Base-by-base conservation (phyloP, 2,888 invertebrate species). In the Hypercompe scribonia region DNA sequence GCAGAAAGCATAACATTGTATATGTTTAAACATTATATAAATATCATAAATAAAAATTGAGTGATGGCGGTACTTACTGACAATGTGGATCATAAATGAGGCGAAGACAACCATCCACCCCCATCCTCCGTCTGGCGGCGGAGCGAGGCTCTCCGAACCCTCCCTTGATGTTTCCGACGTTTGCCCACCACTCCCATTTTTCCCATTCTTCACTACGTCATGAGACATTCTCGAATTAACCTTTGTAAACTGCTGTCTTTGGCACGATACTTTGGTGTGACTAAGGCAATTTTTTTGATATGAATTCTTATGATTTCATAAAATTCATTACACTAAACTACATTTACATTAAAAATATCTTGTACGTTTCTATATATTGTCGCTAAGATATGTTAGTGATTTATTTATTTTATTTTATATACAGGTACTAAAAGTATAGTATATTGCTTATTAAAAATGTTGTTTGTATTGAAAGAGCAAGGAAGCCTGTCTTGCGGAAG, bases 51-150 rank as follows among this genome's bases (percentile, higher is more conserved):
- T 13, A 61, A 61, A 7, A 13, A 2, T 61, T 18, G 31, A 46
- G 31, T 21, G 31, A 21, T 33, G 46, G 8, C 15, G 24, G 66
- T 93, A 98, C 98, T 98, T 93, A 98, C 98, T 98, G 94, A 98
- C 97, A 84, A 98, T 97, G 95, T 99, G 99, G 86, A 99, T 98
- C 97, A 99, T 97, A 94, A 99, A 99, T 13, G 99, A 99, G 36
- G 98, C 99, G 89, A 99, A 97, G 72, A 99, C 99, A 70, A 99
- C 98, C 93, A 98, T 96, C 98, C 99, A 99, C 0, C 99, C 99
- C 99, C 99, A 99, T 21, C 99, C 99, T 0, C 99, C 99, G 89
- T 99, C 99, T 0, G 98, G 98, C 7, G 98, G 98, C 31, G 98
- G 98, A 77, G 97, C 95, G 74, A 94, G 90, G 77, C 90, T 92